These are phyloP conservation scores for Mystacides longicornis DNA, from an alignment of 2,888 invertebrate genomes.

Conservation along the genomic window DNA sequence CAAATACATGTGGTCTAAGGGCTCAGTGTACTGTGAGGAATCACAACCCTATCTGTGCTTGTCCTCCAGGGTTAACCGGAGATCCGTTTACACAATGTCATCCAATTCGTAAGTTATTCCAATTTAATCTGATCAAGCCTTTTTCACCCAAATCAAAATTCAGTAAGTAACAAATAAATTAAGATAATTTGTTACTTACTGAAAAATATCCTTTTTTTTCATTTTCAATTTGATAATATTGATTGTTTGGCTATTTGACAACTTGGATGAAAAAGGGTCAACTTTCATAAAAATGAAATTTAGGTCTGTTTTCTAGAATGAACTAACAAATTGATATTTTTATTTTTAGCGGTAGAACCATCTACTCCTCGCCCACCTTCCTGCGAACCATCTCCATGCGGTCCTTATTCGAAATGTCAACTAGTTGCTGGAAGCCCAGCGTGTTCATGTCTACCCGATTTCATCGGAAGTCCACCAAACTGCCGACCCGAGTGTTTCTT, in stretches of 20 bases:
- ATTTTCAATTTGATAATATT: no score
- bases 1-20: slow-evolving; percentile 78
- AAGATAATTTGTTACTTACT: no score
- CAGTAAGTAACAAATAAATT: no score
- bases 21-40: slow-evolving; percentile 77
- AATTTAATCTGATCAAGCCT: no score
- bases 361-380: slow-evolving; percentile 63
- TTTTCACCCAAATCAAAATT: no score
- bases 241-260: no score
- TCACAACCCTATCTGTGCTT: slow-evolving; percentile 83
- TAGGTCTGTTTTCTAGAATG: no score
- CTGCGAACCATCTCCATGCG: slow-evolving; percentile 77
- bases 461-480: slow-evolving; percentile 69
- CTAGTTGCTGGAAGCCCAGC: slow-evolving; percentile 64
- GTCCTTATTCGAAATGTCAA: slow-evolving; percentile 75
- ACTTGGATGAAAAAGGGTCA: no score
- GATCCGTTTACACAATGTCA: slow-evolving; percentile 78
- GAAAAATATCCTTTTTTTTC: no score
- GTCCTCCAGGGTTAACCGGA: slow-evolving; percentile 75
- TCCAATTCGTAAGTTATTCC: slow-evolving; percentile 61
- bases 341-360: slow-evolving; percentile 10
- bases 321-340: neutral
- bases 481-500: slow-evolving; percentile 76
- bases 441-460: slow-evolving; percentile 73
- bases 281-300: no score